Base-by-base conservation (phyloP, 2,797 vertebrate species). In the Acanthopagrus latus region DNA sequence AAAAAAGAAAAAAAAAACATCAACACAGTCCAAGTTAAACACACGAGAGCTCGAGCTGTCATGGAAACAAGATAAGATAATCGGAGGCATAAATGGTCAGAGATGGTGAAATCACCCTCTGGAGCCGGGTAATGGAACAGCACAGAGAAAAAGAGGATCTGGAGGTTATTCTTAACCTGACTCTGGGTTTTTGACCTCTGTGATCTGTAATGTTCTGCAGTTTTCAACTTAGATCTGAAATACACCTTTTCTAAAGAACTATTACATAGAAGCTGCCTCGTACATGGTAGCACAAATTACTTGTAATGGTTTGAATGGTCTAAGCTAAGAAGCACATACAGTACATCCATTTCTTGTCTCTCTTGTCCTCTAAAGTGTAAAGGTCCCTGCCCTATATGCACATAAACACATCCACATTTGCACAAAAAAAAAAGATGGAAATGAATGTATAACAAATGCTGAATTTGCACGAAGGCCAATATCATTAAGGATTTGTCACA, bases 41-140 rank as follows among this genome's bases (percentile, higher is more conserved):
- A 67, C 52, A 79, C 8, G 25, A 20, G 29, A 79, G 60, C 63
- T 79, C 74, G 68, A 68, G 79, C 75, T 82, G 80, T 87, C 86
- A 82, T 79, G 55, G 81, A 80, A 84, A 81, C 62, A 75, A 47
- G 75, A 88, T 82, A 76, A 88, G 70, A 80, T 77, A 75, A 86
- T 80, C 17, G 16, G 57, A 55, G 52, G 17, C 23, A 75, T 47
- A 48, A 64, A 59, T 64, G 47, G 43, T 52, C 50, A 48, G 33
- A 41, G 44, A 41, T 74, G 74, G 77, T 0, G 0, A 29, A 64
- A 58, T 55, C 68, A 55, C 64, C 60, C 33, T 20, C 55, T 64
- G 54, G 29, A 65, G 64, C 72, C 51, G 27, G 41, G 64, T 63
- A 64, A 71, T 51, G 3, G 66, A 71, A 74, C 27, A 17, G 44